phyloP scores from a whole-genome alignment of 2,113 vertebrate genomes.

The Acanthochromis polyacanthus region DNA sequence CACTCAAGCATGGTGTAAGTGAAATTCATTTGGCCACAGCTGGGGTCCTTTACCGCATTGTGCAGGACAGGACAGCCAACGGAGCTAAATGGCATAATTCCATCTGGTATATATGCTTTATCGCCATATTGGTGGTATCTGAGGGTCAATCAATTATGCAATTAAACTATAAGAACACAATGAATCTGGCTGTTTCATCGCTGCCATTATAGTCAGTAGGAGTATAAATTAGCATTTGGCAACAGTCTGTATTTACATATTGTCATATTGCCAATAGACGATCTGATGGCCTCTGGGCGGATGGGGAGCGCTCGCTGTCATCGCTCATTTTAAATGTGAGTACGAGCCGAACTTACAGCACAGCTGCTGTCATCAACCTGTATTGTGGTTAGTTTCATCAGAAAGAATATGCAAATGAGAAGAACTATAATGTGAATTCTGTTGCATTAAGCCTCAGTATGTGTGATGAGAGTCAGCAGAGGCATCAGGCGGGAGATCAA shows the following conservation, averaged over 20 bases:
- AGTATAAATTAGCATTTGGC: constrained; percentile 1
- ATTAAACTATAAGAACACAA: constrained; percentile 18
- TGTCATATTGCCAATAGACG: neutral
- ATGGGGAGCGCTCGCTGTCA: neutral
- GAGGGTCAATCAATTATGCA: neutral
- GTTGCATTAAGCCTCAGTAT: neutral
- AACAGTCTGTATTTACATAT: neutral
- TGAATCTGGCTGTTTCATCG: constrained; percentile 20
- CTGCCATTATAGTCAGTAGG: constrained; percentile 18
- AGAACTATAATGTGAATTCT: neutral
- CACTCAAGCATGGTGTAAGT: neutral
- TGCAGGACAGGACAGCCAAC: constrained; percentile 22
- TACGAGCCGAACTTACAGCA: neutral
- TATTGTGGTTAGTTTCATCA: neutral
- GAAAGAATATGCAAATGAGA: neutral
- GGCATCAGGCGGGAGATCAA: neutral
- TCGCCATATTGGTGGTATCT: constrained; percentile 1
- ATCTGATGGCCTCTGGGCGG: neutral
- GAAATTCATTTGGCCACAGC: neutral
- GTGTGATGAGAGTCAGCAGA: neutral
- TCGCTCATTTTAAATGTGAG: constrained; percentile 5
- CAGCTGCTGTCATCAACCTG: neutral
- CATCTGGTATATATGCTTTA: constrained; percentile 15
- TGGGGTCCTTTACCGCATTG: constrained; percentile 20
- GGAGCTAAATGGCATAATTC: constrained; percentile 29